A percentile compares a stretch with the other conserved stretches of the same genome.
Evolutionary conservation across 2,113 vertebrate genomes (phyloP).

Genomic region (Siniperca knerii): DNA sequence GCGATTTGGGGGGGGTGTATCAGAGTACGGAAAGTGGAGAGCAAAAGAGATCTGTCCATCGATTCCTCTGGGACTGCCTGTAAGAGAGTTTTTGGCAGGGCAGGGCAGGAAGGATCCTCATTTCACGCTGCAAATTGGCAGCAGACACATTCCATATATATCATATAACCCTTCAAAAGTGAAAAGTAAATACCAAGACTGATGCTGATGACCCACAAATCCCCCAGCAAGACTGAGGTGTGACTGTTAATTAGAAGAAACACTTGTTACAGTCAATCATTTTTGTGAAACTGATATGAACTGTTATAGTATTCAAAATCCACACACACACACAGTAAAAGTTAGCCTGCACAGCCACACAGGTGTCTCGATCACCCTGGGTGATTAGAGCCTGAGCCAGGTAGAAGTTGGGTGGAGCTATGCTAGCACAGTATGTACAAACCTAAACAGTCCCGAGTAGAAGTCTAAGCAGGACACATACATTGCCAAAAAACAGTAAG

Average conservation of each 20-base stretch:
- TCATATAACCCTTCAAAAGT: slow-evolving; percentile 10
- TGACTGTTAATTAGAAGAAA: slow-evolving; percentile 16
- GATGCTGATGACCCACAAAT: background rate
- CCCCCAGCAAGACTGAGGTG: background rate
- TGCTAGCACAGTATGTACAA: background rate
- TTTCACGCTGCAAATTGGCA: slow-evolving; percentile 21
- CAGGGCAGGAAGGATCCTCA: background rate
- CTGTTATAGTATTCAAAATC: background rate
- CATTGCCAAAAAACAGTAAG: too few relatives aligned
- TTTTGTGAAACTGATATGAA: background rate
- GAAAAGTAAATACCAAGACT: background rate
- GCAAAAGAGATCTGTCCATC: background rate
- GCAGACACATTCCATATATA: slow-evolving; percentile 5
- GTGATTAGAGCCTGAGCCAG: too few relatives aligned
- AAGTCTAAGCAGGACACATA: background rate
- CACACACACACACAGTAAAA: background rate
- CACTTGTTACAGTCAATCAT: background rate
- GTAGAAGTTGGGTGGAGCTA: too few relatives aligned
- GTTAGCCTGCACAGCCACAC: background rate
- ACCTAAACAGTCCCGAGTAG: background rate
- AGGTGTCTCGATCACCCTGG: too few relatives aligned
- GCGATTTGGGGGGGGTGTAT: background rate
- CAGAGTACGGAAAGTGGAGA: background rate
- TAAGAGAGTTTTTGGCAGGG: slow-evolving; percentile 15
- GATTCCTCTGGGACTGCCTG: slow-evolving; percentile 7